A percentile compares a stretch with the other conserved stretches of the same genome.
Evolutionary conservation across 2,797 vertebrate genomes (phyloP).

Genomic region (Gallinago solitaria): DNA sequence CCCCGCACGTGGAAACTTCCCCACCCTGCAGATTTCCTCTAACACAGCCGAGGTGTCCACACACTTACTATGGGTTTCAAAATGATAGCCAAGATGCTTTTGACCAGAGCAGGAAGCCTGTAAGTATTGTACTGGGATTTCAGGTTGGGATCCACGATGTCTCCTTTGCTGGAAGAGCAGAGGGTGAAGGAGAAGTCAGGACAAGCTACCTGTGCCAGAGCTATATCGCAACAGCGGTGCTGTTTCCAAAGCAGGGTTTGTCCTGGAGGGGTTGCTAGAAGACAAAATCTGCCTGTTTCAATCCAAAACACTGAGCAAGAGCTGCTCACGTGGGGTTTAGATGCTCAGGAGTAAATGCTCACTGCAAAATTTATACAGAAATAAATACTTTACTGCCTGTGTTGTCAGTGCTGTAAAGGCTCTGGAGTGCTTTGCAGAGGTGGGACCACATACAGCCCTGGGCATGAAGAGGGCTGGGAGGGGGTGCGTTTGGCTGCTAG

Average conservation of each 20-base stretch:
- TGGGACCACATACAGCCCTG: not conserved
- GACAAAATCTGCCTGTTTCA: not conserved
- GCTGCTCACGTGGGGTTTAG: not conserved
- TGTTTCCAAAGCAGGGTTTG: not conserved
- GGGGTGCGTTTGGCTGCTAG: not conserved
- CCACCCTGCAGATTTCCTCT: not conserved
- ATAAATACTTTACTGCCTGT: not conserved
- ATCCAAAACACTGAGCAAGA: not conserved
- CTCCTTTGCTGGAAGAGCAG: conserved; percentile 73
- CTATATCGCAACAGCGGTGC: not conserved
- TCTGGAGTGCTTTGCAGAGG: not conserved
- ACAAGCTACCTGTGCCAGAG: not conserved
- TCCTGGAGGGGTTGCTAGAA: not conserved
- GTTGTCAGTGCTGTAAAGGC: not conserved
- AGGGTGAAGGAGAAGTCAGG: not conserved
- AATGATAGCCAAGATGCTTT: conserved; percentile 77
- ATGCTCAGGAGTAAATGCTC: not conserved
- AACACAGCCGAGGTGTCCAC: not conserved
- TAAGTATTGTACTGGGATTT: conserved; percentile 64
- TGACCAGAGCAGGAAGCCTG: conserved; percentile 77
- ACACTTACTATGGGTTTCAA: conserved; percentile 83
- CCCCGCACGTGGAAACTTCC: fast-evolving
- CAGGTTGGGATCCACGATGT: conserved; percentile 80
- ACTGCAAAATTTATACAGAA: not conserved
- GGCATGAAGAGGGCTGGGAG: not conserved